Base-by-base conservation (phyloP, 1,140 invertebrate species). In the Amyelois transitella region DNA sequence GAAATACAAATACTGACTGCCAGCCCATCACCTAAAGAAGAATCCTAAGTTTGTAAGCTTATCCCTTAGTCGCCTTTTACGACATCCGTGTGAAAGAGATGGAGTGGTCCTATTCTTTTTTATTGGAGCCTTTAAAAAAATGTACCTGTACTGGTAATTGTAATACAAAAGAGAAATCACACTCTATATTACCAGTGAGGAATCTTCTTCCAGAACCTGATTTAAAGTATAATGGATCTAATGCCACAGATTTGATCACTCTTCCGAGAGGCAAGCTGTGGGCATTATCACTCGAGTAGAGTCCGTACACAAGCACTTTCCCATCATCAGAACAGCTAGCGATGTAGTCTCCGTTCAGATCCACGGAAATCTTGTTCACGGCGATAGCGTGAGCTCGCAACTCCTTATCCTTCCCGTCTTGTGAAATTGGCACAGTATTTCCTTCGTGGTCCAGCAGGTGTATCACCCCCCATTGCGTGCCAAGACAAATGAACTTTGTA, bases 361-460 rank as follows among this genome's bases (percentile, higher is more conserved):
- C 98, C 59, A 99, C 96, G 55, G 96, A 97, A 60, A 99, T 97
- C 75, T 96, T 94, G 89, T 98, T 99, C 0, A 99, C 95, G 32
- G 95, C 94, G 6, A 97, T 94, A 10, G 94, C 92, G 72, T 99
- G 97, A 44, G 94, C 91, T 55, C 91, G 91, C 59, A 96, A 81
- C 74, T 93, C 93, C 71, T 93, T 94, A 24, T 92, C 92, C 58
- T 91, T 90, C 17, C 88, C 90, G 44, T 87, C 89, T 44, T 87
- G 74, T 21, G 89, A 82, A 47, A 88, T 81, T 6, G 89, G 75
- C 1, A 96, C 92, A 18, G 91, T 93, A 81, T 99, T 97, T 0
- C 98, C 97, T 76, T 96, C 94, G 83, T 98, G 96, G 81, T 99
- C 97, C 17, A 99, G 79, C 28, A 99, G 89, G 80, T 98, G 94